Evolutionary conservation across 1,140 invertebrate genomes (phyloP), one percentile per base, ranked within the genome.

Genomic region (Lysiphlebus fabarum): DNA sequence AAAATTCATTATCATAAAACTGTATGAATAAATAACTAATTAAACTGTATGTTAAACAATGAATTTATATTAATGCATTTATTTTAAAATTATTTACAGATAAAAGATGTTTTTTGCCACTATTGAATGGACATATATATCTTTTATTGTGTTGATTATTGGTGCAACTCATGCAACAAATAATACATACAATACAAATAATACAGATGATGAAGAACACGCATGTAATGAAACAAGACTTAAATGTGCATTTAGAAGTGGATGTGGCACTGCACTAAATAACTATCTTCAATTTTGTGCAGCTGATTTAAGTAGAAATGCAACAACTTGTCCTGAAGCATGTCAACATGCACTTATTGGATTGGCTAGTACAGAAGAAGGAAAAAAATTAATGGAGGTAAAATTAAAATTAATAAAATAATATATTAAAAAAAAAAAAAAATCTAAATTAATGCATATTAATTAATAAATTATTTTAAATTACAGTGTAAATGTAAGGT

Each of bases 321-420:
- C 71, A 26, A 70, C 65, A 12, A 64, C 76, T 12, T 92, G 90
- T 70, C 85, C 89, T 0, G 84, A 87, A 65, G 75, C 81, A 14
- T 92, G 90, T 71, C 83, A 86, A 61, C 82, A 88, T 70, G 87
- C 90, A 0, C 81, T 92, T 7, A 89, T 91, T 45, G 88, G 88
- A 0, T 80, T 92, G 12, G 89, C 85, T 0, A 90, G 87, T 37
- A 90, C 90, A 0, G 86, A 89, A 41, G 87, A 90, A 73, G 90
- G 90, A 12, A 85, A 88, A 65, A 82, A 85, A 53, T 81, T 92
- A 11, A 88, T 88, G 82, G 83, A 77, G 41, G 87, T 88, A 70
- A 83, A 82, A 80, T 63, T 26, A 8, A 48, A 34, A 36, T 10
- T 37, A 10, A 5, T 5, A 8, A 5, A 37, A 33, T 6, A 14